Conservation (phyloP, 1,140 invertebrate species). For the Tetramorium simillimum region DNA sequence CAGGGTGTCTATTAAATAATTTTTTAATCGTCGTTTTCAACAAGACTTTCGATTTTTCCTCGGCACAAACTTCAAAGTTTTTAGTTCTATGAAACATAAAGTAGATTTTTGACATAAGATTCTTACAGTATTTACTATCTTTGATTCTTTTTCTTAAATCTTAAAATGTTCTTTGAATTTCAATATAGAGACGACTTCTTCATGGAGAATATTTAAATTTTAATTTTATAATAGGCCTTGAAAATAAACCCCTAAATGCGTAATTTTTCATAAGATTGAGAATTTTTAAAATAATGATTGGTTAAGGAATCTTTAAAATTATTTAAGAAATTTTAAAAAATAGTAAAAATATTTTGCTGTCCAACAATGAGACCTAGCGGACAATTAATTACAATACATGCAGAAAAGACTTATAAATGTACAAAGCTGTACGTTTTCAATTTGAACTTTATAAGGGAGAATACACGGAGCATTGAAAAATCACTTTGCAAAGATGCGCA, state of each 20-base stretch:
- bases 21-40: background rate
- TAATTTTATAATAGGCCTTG: background rate
- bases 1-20: constrained; percentile 26
- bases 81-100: constrained; percentile 11
- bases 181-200: constrained; percentile 28
- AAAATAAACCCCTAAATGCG: background rate
- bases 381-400: too few relatives aligned
- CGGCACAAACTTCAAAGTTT: background rate
- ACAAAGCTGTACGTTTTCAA: too few relatives aligned
- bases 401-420: too few relatives aligned
- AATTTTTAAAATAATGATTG: too few relatives aligned
- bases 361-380: too few relatives aligned
- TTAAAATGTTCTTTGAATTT: constrained; percentile 2
- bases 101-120: background rate
- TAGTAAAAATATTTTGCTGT: too few relatives aligned
- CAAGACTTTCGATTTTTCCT: background rate
- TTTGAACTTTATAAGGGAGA: too few relatives aligned
- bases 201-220: constrained; percentile 42
- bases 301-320: too few relatives aligned
- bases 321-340: too few relatives aligned
- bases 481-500: too few relatives aligned
- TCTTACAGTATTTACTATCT: background rate
- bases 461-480: too few relatives aligned
- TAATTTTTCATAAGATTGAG: too few relatives aligned
- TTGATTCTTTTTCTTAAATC: background rate